Conservation (phyloP, 2,113 vertebrate genomes). For the Sarotherodon lohbergeri region DNA sequence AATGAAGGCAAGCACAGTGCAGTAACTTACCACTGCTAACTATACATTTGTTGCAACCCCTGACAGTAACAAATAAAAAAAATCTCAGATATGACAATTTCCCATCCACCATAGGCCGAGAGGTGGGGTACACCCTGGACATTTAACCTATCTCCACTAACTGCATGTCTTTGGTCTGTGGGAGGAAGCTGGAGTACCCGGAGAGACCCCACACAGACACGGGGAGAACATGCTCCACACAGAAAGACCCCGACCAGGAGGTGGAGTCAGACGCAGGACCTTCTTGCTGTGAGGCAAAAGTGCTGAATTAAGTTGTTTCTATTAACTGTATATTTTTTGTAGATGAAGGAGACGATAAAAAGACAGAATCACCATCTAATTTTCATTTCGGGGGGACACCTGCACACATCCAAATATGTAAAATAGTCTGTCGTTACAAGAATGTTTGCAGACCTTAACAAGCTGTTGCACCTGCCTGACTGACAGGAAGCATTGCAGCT, state of each 20-base stretch:
- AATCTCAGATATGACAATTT: neutral
- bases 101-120: neutral
- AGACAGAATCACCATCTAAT: neutral
- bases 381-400: neutral
- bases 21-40: neutral
- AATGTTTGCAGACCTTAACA: rapidly evolving
- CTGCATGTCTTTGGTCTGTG: neutral
- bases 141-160: neutral
- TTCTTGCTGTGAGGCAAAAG: neutral
- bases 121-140: neutral
- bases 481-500: neutral
- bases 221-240: neutral
- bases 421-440: neutral
- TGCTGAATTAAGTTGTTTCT: neutral
- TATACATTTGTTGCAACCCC: rapidly evolving
- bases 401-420: neutral
- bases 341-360: neutral
- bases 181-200: neutral
- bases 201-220: neutral
- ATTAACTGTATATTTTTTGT: neutral
- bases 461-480: neutral
- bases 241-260: neutral
- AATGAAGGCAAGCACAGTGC: rapidly evolving
- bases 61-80: neutral
- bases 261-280: neutral